A percentile compares a stretch with the other conserved stretches of the same genome.
Evolutionary conservation across 2,888 invertebrate species (phyloP).

Genomic region (Germaria angustata): DNA sequence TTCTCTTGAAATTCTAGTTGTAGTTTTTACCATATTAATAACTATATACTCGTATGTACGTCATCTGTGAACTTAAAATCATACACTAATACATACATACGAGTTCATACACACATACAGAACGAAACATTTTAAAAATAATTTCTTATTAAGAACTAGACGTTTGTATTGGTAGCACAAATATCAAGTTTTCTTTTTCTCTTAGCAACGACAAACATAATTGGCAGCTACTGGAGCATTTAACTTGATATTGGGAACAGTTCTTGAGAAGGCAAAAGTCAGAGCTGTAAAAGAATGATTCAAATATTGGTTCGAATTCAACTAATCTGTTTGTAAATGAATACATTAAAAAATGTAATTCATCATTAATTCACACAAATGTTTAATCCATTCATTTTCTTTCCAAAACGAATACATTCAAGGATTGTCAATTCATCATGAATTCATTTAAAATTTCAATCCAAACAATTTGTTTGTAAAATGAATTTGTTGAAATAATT

Average conservation of each 20-base stretch:
- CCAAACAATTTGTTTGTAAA: too few species aligned
- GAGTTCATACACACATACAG: too few species aligned
- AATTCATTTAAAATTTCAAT: too few species aligned
- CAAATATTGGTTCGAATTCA: too few species aligned
- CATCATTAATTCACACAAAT: too few species aligned
- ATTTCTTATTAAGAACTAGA: slow-evolving; percentile 24
- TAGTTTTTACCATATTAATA: slow-evolving; percentile 1
- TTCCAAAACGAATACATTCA: too few species aligned
- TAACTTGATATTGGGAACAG: background rate
- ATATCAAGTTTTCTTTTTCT: background rate
- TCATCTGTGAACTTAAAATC: background rate
- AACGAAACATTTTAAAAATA: slow-evolving; percentile 20
- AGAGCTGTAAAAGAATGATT: too few species aligned
- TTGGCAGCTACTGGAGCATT: background rate
- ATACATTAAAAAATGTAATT: too few species aligned
- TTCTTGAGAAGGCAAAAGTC: background rate
- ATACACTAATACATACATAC: background rate
- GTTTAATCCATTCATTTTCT: too few species aligned
- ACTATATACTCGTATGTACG: background rate
- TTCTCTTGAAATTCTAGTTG: slow-evolving; percentile 1
- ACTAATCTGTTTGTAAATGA: too few species aligned
- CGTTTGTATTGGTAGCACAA: slow-evolving; percentile 16
- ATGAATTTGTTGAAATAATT: too few species aligned
- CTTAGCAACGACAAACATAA: background rate
- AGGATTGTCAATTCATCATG: too few species aligned